Percentiles rank a stretch among this genome's conserved stretches.
phyloP scores from a whole-genome alignment of 2,888 invertebrate genomes.

The Drosophila mulleri region DNA sequence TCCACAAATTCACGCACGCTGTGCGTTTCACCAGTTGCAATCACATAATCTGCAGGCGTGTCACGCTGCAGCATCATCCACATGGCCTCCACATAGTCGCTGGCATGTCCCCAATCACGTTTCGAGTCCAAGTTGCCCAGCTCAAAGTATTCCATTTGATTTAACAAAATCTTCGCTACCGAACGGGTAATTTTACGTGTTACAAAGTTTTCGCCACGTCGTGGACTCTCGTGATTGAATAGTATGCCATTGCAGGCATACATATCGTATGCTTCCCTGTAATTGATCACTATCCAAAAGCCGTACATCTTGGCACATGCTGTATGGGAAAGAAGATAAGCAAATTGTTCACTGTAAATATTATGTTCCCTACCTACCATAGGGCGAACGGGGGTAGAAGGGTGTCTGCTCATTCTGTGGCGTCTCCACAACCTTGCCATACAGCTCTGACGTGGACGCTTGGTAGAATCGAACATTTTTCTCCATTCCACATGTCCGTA shows the following conservation, averaged over 20 bases:
- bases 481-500: conserved; percentile 94
- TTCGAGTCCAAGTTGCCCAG: conserved; percentile 97
- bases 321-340: conserved; percentile 81
- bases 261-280: conserved; percentile 97
- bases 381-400: conserved; percentile 98
- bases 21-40: conserved; percentile 97
- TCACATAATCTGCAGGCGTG: conserved; percentile 97
- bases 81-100: conserved; percentile 99
- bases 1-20: conserved; percentile 99
- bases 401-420: conserved; percentile 98
- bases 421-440: conserved; percentile 96
- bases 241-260: conserved; percentile 98
- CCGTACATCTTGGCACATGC: conserved; percentile 98
- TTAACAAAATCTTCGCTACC: conserved; percentile 97
- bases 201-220: conserved; percentile 98
- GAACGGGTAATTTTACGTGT: conserved; percentile 98
- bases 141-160: conserved; percentile 93
- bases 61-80: conserved; percentile 99
- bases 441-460: conserved; percentile 97
- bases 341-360: background rate
- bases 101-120: conserved; percentile 99
- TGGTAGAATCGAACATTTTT: conserved; percentile 95
- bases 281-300: conserved; percentile 98
- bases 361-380: conserved; percentile 88
- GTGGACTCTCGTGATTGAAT: conserved; percentile 98